Conservation (phyloP, 2,888 invertebrate genomes). For the Euzophera pinguis region DNA sequence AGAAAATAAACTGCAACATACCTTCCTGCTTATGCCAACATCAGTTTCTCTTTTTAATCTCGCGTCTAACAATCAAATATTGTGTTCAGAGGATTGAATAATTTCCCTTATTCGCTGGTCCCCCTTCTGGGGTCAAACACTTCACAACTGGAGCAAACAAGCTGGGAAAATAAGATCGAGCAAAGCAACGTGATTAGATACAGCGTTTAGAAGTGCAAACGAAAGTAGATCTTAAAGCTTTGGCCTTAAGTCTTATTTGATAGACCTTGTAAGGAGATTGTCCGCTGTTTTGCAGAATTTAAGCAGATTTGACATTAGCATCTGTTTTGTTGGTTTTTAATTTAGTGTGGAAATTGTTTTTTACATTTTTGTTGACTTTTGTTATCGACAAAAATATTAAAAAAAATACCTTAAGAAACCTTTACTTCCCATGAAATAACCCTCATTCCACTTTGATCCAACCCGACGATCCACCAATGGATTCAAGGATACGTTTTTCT, state of each 20-base stretch:
- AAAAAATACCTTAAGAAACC: no score
- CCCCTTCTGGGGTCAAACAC: slow-evolving; percentile 18
- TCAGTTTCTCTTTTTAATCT: slow-evolving; percentile 15
- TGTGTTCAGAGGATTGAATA: slow-evolving; percentile 25
- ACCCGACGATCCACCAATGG: no score
- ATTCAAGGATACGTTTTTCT: no score
- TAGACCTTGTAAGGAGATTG: no score
- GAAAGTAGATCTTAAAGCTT: no score
- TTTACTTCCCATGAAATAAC: no score
- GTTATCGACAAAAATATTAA: no score
- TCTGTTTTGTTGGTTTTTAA: neutral
- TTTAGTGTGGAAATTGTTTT: no score
- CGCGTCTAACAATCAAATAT: slow-evolving; percentile 35
- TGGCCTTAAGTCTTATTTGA: no score
- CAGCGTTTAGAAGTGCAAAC: neutral
- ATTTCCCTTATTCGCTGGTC: slow-evolving; percentile 26
- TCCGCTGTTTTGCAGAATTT: neutral
- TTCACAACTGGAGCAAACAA: slow-evolving; percentile 16
- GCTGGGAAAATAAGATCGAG: slow-evolving; percentile 22
- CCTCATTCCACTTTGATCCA: no score
- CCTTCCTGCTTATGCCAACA: neutral
- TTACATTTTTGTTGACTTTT: no score
- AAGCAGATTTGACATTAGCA: neutral
- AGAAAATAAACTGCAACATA: no score
- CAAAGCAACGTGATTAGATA: slow-evolving; percentile 14